Evolutionary conservation across 2,797 vertebrate genomes (phyloP).

Genomic region (Eulemur rubriventer): DNA sequence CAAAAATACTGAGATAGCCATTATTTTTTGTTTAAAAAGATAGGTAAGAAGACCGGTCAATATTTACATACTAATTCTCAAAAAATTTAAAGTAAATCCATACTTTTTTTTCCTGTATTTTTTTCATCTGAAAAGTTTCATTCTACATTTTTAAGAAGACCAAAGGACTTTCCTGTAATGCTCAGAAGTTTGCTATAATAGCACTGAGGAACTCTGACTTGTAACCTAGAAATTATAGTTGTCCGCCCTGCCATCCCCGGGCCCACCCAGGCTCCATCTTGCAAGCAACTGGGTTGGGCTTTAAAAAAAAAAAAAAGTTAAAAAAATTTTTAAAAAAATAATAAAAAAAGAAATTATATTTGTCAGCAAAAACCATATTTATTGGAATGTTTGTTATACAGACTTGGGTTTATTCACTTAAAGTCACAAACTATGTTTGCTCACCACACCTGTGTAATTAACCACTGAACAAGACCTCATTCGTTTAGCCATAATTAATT

Average conservation of each 20-base stretch:
- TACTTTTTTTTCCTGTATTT: not conserved
- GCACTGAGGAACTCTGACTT: constrained; percentile 59
- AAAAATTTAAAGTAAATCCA: not conserved
- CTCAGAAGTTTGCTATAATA: constrained; percentile 40
- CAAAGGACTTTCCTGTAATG: not conserved
- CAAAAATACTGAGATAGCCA: not conserved
- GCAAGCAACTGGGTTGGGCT: no score
- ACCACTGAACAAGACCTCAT: constrained; percentile 53
- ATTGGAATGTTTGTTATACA: constrained; percentile 57
- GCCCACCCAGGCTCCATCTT: no score
- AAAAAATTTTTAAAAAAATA: no score
- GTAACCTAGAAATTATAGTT: constrained; percentile 48
- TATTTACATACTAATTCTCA: not conserved
- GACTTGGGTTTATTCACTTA: constrained; percentile 39
- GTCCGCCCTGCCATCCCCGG: no score
- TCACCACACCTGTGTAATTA: constrained; percentile 67
- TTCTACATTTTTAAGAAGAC: not conserved
- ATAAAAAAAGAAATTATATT: constrained; percentile 35
- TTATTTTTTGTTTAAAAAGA: constrained; percentile 2
- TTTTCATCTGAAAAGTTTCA: not conserved
- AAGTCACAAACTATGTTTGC: constrained; percentile 66
- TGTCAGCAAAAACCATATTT: constrained; percentile 60
- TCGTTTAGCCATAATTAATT: constrained; percentile 65
- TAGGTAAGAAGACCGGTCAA: not conserved
- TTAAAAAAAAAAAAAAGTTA: no score